Evolutionary conservation across 2,113 vertebrate genomes (phyloP), one percentile per base, ranked within the genome.

Genomic region (Elephantulus edwardii): DNA sequence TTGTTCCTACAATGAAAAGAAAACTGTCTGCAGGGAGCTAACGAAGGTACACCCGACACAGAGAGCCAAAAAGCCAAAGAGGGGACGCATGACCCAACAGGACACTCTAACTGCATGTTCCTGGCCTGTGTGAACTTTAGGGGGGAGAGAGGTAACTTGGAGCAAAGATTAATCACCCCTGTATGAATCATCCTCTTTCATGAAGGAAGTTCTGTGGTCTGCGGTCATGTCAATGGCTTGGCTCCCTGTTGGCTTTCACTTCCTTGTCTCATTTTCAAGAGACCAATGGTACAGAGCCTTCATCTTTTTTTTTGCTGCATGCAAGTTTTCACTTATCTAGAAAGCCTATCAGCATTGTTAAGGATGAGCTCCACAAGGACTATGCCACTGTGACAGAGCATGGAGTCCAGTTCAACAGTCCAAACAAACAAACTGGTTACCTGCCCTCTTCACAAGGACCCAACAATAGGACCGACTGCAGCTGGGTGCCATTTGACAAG

Each of bases 241-340:
- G 0, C 97, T 98, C 80, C 97, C 98, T 2, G 94, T 94, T 0
- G 98, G 98, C 52, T 97, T 98, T 91, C 96, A 56, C 77, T 95
- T 98, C 86, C 58, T 98, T 52, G 44, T 94, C 89, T 97, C 97
- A 0, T 98, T 98, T 96, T 97, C 98, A 91, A 89, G 97, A 79
- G 98, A 98, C 60, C 98, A 98, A 82, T 97, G 98, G 98, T 98
- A 81, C n/a, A n/a, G n/a, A n/a, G n/a, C n/a, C n/a, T n/a, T n/a
- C n/a, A n/a, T n/a, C n/a, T n/a, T n/a, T n/a, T n/a, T n/a, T n/a
- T n/a, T n/a, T n/a, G n/a, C n/a, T n/a, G n/a, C n/a, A n/a, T n/a
- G n/a, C n/a, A n/a, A n/a, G n/a, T n/a, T n/a, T n/a, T n/a, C n/a
- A n/a, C n/a, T n/a, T n/a, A n/a, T n/a, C n/a, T n/a, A n/a, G n/a